A percentile compares a stretch with the other conserved stretches of the same genome.
Evolutionary conservation across 2,113 vertebrate genomes (phyloP).

Genomic region (Hystrix cristata): DNA sequence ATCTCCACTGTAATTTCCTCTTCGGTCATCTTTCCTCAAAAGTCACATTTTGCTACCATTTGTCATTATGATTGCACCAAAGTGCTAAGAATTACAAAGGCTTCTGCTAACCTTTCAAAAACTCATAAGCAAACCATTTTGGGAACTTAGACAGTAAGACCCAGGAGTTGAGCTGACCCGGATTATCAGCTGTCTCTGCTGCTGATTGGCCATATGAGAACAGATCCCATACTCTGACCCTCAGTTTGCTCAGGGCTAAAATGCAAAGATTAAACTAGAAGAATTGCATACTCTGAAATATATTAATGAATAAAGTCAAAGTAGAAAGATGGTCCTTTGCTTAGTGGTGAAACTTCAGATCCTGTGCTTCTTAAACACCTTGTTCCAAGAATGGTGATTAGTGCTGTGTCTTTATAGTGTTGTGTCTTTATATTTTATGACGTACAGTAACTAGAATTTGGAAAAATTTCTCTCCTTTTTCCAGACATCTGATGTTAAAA

Average conservation of each 20-base stretch:
- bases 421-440: slow-evolving; percentile 27
- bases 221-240: neutral
- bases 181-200: neutral
- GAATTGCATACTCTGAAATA: neutral
- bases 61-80: neutral
- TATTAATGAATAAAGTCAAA: slow-evolving; percentile 39
- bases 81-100: neutral
- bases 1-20: neutral
- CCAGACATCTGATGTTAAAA: neutral
- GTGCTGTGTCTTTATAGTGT: neutral
- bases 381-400: slow-evolving; percentile 8
- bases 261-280: neutral
- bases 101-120: slow-evolving; percentile 12
- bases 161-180: neutral
- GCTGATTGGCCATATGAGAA: neutral
- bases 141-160: neutral
- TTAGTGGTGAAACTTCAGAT: neutral
- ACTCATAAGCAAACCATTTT: neutral
- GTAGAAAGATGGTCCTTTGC: neutral
- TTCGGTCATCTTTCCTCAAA: neutral
- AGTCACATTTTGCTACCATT: neutral
- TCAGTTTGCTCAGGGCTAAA: neutral
- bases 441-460: neutral
- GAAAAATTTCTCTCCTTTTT: neutral
- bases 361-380: slow-evolving; percentile 58